Conservation (phyloP, 1,140 invertebrate species). For the Tyrophagus putrescentiae region DNA sequence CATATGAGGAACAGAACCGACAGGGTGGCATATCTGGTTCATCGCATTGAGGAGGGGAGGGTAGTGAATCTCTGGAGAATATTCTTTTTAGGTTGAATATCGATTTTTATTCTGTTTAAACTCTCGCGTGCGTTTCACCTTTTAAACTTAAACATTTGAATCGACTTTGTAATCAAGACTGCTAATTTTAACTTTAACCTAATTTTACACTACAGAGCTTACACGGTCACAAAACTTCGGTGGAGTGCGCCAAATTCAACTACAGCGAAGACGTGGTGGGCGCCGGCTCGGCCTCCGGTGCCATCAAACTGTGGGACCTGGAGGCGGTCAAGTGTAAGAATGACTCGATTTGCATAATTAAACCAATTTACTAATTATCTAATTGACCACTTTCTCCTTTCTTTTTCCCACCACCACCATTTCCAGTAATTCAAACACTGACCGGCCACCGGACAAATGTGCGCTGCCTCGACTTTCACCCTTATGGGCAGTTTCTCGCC, state of each 20-base stretch:
- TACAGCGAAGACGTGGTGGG: slow-evolving; percentile 86
- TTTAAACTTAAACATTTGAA: too few species aligned
- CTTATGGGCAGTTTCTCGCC: slow-evolving; percentile 81
- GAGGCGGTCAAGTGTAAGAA: slow-evolving; percentile 57
- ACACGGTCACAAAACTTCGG: slow-evolving; percentile 67
- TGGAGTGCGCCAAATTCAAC: slow-evolving; percentile 87
- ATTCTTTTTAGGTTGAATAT: too few species aligned
- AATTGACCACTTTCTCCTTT: background rate
- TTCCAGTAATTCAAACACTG: slow-evolving; percentile 59
- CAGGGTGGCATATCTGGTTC: too few species aligned
- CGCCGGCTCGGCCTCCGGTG: slow-evolving; percentile 79
- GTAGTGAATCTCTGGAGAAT: too few species aligned
- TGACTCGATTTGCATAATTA: background rate
- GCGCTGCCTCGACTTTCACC: slow-evolving; percentile 85
- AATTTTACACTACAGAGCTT: slow-evolving; percentile 23
- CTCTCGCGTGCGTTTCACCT: too few species aligned
- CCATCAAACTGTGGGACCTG: slow-evolving; percentile 89
- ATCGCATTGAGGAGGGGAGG: too few species aligned
- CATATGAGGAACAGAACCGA: too few species aligned
- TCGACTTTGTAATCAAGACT: too few species aligned
- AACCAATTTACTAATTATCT: slow-evolving; percentile 3
- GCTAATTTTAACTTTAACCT: too few species aligned
- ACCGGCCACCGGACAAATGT: slow-evolving; percentile 83
- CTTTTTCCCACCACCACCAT: background rate
- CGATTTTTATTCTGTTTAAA: too few species aligned